A percentile compares a stretch with the other conserved stretches of the same genome.
phyloP scores from a whole-genome alignment of 1,140 invertebrate species.

The Papilio glaucus region DNA sequence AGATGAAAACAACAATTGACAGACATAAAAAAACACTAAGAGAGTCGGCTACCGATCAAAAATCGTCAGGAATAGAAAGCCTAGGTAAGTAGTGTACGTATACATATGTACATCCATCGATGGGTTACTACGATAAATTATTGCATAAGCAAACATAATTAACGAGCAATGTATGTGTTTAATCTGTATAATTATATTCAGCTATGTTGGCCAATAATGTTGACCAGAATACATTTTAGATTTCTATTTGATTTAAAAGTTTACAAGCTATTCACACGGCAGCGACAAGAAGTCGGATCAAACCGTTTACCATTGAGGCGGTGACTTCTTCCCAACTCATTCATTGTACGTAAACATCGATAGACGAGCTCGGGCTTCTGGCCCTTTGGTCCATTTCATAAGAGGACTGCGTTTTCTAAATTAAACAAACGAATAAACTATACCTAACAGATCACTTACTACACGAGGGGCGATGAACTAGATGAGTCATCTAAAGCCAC shows the following conservation, averaged over 20 bases:
- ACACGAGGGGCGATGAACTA: too few relatives aligned
- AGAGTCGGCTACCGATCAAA: too few relatives aligned
- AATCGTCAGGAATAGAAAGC: too few relatives aligned
- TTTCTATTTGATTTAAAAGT: slow-evolving; percentile 25
- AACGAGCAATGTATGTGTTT: slow-evolving; percentile 6
- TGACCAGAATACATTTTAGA: not conserved
- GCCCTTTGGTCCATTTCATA: slow-evolving; percentile 42
- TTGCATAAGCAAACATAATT: slow-evolving; percentile 3
- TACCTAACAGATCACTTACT: too few relatives aligned
- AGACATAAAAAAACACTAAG: too few relatives aligned
- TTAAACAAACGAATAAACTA: not conserved
- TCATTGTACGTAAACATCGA: slow-evolving; percentile 54
- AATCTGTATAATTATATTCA: slow-evolving; percentile 15
- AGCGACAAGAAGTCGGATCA: slow-evolving; percentile 37
- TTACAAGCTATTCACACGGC: slow-evolving; percentile 36
- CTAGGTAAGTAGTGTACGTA: too few relatives aligned
- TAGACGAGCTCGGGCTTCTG: slow-evolving; percentile 48
- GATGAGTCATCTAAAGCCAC: too few relatives aligned
- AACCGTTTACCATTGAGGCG: slow-evolving; percentile 44
- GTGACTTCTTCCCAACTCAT: slow-evolving; percentile 49
- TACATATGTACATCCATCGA: not conserved
- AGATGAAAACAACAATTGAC: too few relatives aligned
- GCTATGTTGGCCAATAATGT: slow-evolving; percentile 12
- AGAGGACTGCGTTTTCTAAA: slow-evolving; percentile 14
- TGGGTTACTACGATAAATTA: not conserved